Percentiles rank a stretch among this genome's conserved stretches.
Conservation (phyloP, 1,140 invertebrate genomes). For the Neuroterus valhalla region DNA sequence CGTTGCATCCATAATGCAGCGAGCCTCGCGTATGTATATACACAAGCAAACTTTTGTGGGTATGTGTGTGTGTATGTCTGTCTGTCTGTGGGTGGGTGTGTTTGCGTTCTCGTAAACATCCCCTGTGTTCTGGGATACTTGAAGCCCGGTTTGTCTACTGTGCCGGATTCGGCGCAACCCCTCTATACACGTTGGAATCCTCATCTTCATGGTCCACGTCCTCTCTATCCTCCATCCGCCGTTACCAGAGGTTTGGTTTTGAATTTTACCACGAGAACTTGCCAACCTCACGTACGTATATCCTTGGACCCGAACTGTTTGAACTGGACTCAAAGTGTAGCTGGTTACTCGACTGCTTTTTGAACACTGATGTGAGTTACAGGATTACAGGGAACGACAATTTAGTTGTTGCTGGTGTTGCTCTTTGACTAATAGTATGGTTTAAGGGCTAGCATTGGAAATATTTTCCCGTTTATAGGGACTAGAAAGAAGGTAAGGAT, state of each 20-base stretch:
- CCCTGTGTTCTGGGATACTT: constrained; percentile 63
- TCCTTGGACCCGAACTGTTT: not conserved
- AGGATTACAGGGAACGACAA: not conserved
- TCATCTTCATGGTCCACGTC: constrained; percentile 22
- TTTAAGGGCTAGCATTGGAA: too few species aligned
- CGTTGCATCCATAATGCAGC: constrained; percentile 73
- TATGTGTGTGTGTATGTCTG: constrained; percentile 35
- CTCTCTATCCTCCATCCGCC: constrained; percentile 26
- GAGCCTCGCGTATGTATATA: constrained; percentile 52
- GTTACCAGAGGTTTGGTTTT: constrained; percentile 23
- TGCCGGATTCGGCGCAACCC: constrained; percentile 56
- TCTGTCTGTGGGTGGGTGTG: constrained; percentile 42
- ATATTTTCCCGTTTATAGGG: too few species aligned
- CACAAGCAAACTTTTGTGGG: not conserved
- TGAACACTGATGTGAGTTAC: not conserved
- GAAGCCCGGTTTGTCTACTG: constrained; percentile 65
- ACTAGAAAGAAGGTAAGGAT: too few species aligned
- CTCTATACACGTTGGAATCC: constrained; percentile 23
- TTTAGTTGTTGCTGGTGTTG: not conserved
- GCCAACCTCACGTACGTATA: constrained; percentile 6
- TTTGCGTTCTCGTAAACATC: constrained; percentile 68
- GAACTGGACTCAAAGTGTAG: not conserved
- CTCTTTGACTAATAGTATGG: not conserved
- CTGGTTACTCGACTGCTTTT: not conserved
- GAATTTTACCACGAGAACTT: constrained; percentile 11